Conservation (phyloP, 2,797 vertebrate genomes). For the Ctenopoma multispine region DNA sequence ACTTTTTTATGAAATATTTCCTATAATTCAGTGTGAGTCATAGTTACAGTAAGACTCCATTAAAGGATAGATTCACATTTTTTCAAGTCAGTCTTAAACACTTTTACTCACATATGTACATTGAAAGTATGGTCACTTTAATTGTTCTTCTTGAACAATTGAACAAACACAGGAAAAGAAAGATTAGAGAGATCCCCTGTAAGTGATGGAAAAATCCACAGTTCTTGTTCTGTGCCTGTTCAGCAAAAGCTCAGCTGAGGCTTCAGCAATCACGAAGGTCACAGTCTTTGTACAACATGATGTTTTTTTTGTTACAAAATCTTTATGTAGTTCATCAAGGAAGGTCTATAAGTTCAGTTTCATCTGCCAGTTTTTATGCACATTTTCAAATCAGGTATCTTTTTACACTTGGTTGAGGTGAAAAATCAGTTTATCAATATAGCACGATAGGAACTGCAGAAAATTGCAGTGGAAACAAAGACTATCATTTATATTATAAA, state of each 20-base stretch:
- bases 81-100: conserved; percentile 10
- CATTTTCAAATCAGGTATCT: background rate
- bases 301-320: background rate
- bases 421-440: background rate
- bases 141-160: conserved; percentile 11
- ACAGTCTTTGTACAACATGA: background rate
- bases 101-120: background rate
- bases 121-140: background rate
- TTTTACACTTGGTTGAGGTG: background rate
- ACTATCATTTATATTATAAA: background rate
- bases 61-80: conserved; percentile 23
- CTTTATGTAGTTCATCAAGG: background rate
- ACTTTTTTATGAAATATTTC: conserved; percentile 62
- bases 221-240: background rate
- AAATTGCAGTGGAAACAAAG: background rate
- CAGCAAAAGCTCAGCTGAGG: background rate
- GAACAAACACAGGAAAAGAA: background rate
- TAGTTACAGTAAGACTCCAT: conserved; percentile 12
- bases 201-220: conserved; percentile 14
- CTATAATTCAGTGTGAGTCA: conserved; percentile 21
- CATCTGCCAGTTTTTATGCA: background rate
- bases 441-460: background rate
- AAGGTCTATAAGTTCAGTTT: background rate
- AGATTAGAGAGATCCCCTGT: background rate
- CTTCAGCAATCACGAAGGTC: background rate